Evolutionary conservation across 2,888 invertebrate genomes (phyloP).

Genomic region (Ormyrus rosae): DNA sequence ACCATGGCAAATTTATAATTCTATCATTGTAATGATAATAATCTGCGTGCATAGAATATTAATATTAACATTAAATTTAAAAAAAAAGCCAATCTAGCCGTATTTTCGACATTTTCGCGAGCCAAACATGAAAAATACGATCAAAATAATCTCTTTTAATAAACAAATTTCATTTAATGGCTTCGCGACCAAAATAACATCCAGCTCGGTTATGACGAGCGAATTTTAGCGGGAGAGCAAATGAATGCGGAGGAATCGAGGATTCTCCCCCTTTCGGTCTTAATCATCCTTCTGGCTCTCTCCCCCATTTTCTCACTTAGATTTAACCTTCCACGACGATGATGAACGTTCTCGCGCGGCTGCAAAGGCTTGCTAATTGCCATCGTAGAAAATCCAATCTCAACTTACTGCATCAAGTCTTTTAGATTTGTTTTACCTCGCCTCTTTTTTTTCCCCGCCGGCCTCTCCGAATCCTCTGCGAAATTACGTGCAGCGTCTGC

Average conservation of each 20-base stretch:
- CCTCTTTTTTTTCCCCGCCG: neutral
- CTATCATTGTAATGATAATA: too few relatives aligned
- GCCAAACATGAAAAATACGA: too few relatives aligned
- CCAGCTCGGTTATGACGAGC: neutral
- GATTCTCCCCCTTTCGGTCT: slow-evolving; percentile 13
- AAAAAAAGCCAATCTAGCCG: too few relatives aligned
- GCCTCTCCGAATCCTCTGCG: neutral
- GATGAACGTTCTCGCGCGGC: slow-evolving; percentile 34
- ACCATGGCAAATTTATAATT: too few relatives aligned
- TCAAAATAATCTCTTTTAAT: too few relatives aligned
- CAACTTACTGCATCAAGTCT: slow-evolving; percentile 16
- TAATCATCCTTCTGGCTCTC: slow-evolving; percentile 34
- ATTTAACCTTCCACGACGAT: slow-evolving; percentile 21
- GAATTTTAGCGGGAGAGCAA: slow-evolving; percentile 6
- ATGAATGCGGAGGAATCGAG: slow-evolving; percentile 30
- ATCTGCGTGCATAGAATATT: too few relatives aligned
- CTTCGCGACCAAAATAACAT: too few relatives aligned
- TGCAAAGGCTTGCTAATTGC: slow-evolving; percentile 43
- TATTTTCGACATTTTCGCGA: too few relatives aligned
- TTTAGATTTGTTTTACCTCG: neutral
- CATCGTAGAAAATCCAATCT: slow-evolving; percentile 40
- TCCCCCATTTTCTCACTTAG: slow-evolving; percentile 17
- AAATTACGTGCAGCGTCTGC: neutral
- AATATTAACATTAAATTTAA: too few relatives aligned
- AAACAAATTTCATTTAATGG: too few relatives aligned